Conservation (phyloP, 2,113 vertebrate genomes). For the Dromiciops gliroides region DNA sequence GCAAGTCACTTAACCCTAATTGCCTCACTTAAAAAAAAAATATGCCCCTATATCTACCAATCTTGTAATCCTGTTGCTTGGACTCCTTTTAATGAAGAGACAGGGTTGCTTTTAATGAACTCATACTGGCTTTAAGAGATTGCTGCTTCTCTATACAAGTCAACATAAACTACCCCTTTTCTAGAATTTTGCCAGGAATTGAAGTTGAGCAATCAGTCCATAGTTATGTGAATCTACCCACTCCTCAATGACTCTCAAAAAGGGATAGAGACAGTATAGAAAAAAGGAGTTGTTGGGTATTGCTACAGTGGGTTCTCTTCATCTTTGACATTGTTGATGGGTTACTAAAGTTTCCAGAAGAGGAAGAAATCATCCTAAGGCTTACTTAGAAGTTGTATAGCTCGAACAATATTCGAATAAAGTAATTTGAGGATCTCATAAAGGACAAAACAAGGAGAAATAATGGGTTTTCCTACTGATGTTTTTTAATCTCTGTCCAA, state of each 20-base stretch:
- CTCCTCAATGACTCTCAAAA: not conserved
- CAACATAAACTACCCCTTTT: no score
- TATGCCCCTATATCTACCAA: not conserved
- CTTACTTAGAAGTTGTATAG: not conserved
- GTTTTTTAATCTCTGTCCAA: not conserved
- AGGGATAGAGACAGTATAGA: no score
- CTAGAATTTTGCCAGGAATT: not conserved
- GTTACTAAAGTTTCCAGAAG: no score
- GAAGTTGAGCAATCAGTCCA: not conserved
- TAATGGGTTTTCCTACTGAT: not conserved
- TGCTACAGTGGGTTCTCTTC: no score
- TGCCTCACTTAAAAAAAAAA: no score
- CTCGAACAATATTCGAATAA: not conserved
- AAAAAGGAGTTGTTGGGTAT: no score
- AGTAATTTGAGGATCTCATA: not conserved
- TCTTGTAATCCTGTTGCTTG: not conserved
- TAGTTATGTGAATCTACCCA: not conserved
- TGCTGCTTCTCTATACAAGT: not conserved
- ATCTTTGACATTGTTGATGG: no score
- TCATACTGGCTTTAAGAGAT: not conserved
- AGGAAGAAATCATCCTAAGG: no score
- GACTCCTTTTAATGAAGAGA: not conserved
- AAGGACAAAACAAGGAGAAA: not conserved
- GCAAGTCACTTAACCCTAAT: no score
- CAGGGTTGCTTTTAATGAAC: not conserved